Percentiles rank a stretch among this genome's conserved stretches.
Evolutionary conservation across 2,888 invertebrate species (phyloP).

Genomic region (Stenoptilia bipunctidactyla): DNA sequence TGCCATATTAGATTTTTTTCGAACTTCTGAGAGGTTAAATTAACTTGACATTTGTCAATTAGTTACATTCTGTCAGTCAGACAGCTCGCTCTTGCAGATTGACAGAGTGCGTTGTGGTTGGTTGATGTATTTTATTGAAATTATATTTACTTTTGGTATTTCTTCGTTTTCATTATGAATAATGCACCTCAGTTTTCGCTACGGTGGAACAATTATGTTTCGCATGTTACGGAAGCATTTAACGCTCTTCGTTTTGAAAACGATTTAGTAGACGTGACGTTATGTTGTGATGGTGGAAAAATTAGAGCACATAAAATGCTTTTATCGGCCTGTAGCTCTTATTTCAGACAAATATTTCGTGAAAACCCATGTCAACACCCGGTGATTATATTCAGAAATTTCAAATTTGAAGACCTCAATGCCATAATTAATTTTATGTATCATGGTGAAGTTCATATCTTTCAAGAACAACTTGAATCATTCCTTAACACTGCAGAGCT

Average conservation of each 20-base stretch:
- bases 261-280: slow-evolving; percentile 86
- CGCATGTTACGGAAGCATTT: slow-evolving; percentile 84
- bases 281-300: slow-evolving; percentile 87
- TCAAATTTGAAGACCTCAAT: slow-evolving; percentile 81
- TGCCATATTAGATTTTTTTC: too few species aligned
- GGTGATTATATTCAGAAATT: slow-evolving; percentile 84
- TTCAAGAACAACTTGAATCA: slow-evolving; percentile 82
- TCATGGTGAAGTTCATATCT: slow-evolving; percentile 85
- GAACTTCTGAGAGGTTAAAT: too few species aligned
- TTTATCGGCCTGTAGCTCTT: slow-evolving; percentile 86
- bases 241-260: slow-evolving; percentile 78
- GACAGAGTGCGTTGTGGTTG: too few species aligned
- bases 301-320: slow-evolving; percentile 89
- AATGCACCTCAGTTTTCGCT: slow-evolving; percentile 85
- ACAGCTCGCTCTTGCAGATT: too few species aligned
- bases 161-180: slow-evolving; percentile 58
- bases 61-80: too few species aligned
- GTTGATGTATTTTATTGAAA: too few species aligned
- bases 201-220: slow-evolving; percentile 89
- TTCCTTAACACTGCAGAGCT: slow-evolving; percentile 84
- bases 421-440: slow-evolving; percentile 87
- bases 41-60: too few species aligned
- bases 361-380: slow-evolving; percentile 87
- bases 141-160: too few species aligned
- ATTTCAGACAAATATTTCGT: slow-evolving; percentile 79